phyloP scores from a whole-genome alignment of 2,888 invertebrate genomes.

The Nebria salina region DNA sequence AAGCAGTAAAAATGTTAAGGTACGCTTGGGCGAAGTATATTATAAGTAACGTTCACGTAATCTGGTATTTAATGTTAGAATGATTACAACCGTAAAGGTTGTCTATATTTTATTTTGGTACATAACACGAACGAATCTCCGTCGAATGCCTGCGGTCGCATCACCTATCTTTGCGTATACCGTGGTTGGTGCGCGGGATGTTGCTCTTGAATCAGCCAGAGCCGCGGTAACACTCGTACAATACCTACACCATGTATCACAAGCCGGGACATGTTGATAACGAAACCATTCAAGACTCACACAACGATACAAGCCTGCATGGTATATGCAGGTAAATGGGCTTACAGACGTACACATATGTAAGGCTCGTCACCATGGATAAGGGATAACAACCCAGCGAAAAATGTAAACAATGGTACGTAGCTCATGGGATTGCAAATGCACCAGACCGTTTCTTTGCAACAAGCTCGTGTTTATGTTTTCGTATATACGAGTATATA shows the following conservation, averaged over 20 bases:
- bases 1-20: too few species aligned
- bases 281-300: slow-evolving; percentile 6
- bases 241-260: slow-evolving; percentile 6
- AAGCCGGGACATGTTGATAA: slow-evolving; percentile 6
- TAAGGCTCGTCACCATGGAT: not conserved
- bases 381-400: not conserved
- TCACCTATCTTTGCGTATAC: not conserved
- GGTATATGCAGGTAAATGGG: not conserved
- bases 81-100: too few species aligned
- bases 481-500: not conserved
- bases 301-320: not conserved
- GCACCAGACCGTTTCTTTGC: not conserved
- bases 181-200: too few species aligned
- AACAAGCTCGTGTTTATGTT: not conserved
- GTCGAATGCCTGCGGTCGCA: too few species aligned
- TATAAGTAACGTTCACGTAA: too few species aligned
- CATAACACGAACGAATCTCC: too few species aligned
- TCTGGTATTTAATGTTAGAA: too few species aligned
- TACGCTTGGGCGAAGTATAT: too few species aligned
- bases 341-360: not conserved
- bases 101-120: too few species aligned
- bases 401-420: not conserved
- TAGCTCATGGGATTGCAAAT: not conserved
- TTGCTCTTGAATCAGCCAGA: not conserved
- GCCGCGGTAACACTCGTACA: not conserved